Conservation (phyloP, 23 tunicate genomes). For the Trididemnum nubilum region DNA sequence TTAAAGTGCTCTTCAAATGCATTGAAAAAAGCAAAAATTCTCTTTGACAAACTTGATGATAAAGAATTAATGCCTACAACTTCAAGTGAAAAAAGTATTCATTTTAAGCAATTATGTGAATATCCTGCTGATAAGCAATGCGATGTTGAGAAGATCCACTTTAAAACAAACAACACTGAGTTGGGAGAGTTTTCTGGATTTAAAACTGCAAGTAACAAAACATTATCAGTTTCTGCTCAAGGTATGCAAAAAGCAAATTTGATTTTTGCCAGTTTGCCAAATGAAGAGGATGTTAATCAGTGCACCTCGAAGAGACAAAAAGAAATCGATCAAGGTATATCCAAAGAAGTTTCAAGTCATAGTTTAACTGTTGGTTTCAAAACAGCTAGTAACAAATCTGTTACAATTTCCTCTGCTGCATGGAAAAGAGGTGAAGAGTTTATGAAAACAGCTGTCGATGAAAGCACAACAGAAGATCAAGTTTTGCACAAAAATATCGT, state of each 20-base stretch:
- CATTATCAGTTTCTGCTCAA: background rate
- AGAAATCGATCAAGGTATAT: background rate
- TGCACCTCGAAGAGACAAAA: background rate
- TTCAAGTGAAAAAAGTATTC: too few species aligned
- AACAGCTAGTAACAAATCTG: conserved; percentile 35
- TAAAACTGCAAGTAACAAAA: conserved; percentile 38
- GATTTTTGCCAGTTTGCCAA: background rate
- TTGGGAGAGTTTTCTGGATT: background rate
- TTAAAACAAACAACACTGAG: background rate
- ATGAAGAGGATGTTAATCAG: background rate
- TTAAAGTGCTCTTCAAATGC: background rate
- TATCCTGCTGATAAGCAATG: too few species aligned
- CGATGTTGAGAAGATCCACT: too few species aligned
- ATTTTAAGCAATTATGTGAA: too few species aligned
- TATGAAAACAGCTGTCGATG: conserved; percentile 4
- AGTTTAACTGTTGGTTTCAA: conserved; percentile 16
- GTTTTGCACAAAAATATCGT: too few species aligned
- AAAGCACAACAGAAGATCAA: background rate
- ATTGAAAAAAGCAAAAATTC: background rate
- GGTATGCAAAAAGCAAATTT: conserved; percentile 1
- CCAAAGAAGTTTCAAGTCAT: background rate
- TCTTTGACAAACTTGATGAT: background rate
- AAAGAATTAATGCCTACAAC: background rate
- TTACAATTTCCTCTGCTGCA: conserved; percentile 6
- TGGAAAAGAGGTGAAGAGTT: conserved; percentile 10